A percentile compares a stretch with the other conserved stretches of the same genome.
Conservation (phyloP, 2,113 vertebrate species). For the Corydoras maculifer region DNA sequence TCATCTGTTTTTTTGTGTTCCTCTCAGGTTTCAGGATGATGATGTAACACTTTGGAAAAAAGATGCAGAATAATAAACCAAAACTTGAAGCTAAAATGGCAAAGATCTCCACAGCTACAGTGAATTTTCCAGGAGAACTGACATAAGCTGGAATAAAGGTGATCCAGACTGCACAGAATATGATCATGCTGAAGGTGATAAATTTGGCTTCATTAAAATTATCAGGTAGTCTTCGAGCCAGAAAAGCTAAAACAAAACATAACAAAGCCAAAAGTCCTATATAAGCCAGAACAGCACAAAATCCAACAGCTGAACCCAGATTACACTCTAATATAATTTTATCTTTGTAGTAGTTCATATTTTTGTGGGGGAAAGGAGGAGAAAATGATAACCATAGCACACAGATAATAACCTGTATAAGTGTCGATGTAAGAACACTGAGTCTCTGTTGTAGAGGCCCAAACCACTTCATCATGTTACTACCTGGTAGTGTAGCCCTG, state of each 20-base stretch:
- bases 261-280: conserved; percentile 55
- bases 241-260: conserved; percentile 58
- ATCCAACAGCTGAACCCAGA: conserved; percentile 54
- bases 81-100: conserved; percentile 33
- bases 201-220: conserved; percentile 58
- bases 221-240: conserved; percentile 56
- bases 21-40: too few species aligned
- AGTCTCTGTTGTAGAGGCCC: conserved; percentile 32
- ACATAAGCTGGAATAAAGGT: conserved; percentile 61
- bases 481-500: conserved; percentile 17
- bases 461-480: conserved; percentile 40
- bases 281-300: conserved; percentile 61
- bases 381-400: conserved; percentile 26
- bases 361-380: conserved; percentile 34
- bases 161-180: conserved; percentile 60
- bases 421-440: conserved; percentile 24
- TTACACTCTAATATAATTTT: conserved; percentile 37
- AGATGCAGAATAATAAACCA: too few species aligned
- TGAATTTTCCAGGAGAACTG: conserved; percentile 62
- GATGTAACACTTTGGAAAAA: too few species aligned
- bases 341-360: conserved; percentile 26
- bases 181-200: conserved; percentile 61
- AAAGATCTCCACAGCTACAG: conserved; percentile 64
- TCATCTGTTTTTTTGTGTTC: too few species aligned
- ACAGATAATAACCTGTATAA: conserved; percentile 33